phyloP scores from a whole-genome alignment of 2,797 vertebrate species.

The Anniella stebbinsi region DNA sequence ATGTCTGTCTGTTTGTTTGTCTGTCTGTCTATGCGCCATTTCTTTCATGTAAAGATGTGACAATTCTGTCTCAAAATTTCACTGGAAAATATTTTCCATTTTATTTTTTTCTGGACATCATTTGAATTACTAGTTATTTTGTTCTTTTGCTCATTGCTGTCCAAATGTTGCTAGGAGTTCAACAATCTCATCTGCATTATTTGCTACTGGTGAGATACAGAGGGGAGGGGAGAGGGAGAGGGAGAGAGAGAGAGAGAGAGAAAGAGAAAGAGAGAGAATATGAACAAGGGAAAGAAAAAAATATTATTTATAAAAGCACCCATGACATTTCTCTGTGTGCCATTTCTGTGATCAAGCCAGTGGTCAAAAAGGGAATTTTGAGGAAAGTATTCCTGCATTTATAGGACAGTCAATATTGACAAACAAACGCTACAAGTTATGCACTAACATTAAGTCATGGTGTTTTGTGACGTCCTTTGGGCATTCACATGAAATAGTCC shows the following conservation, averaged over 20 bases:
- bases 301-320: rapidly evolving
- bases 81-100: constrained; percentile 1
- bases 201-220: background rate
- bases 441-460: background rate
- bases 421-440: background rate
- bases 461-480: background rate
- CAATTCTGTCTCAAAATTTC: background rate
- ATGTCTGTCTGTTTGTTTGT: background rate
- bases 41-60: background rate
- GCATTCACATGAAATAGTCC: background rate
- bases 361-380: background rate
- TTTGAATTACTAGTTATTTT: background rate
- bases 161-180: background rate
- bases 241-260: too few relatives aligned
- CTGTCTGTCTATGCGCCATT: too few relatives aligned
- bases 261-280: background rate
- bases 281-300: background rate
- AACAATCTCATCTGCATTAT: background rate
- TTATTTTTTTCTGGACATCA: constrained; percentile 12
- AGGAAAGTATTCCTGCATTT: constrained; percentile 11
- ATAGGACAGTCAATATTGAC: background rate
- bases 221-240: background rate
- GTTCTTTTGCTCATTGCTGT: background rate
- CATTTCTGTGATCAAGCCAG: background rate
- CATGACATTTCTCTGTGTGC: background rate